phyloP scores from a whole-genome alignment of 2,888 invertebrate genomes.

The Trachelus troglodyta region DNA sequence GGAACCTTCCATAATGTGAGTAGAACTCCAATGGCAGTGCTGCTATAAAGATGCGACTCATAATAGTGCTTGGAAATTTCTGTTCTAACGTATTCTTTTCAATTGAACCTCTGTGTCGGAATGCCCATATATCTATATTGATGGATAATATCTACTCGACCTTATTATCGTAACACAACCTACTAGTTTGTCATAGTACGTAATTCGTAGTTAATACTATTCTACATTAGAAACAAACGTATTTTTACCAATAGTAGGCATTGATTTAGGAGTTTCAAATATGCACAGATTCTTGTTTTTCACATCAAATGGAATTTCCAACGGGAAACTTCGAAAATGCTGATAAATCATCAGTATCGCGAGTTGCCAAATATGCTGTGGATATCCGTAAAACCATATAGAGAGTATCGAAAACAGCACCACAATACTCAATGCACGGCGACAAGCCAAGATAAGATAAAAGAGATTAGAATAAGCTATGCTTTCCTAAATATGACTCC shows the following conservation, averaged over 20 bases:
- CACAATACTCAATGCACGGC: not conserved
- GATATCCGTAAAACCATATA: not conserved
- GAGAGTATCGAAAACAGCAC: not conserved
- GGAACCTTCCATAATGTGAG: too few relatives aligned
- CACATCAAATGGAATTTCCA: not conserved
- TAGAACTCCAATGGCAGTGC: too few relatives aligned
- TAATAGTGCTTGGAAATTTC: not conserved
- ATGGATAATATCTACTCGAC: not conserved
- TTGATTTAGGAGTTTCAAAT: not conserved
- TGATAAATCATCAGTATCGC: not conserved
- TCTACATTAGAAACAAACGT: not conserved
- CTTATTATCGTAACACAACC: not conserved
- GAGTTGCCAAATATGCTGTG: not conserved
- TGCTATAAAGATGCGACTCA: too few relatives aligned
- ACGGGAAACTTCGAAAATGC: not conserved
- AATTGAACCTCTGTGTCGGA: not conserved
- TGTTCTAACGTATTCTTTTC: not conserved
- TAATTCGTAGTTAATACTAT: not conserved
- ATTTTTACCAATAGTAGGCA: not conserved
- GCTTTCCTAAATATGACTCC: not conserved
- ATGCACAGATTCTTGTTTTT: not conserved
- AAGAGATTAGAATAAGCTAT: not conserved
- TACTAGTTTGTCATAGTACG: not conserved
- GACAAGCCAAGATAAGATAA: not conserved
- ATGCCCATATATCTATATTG: not conserved